These are phyloP conservation scores for Syngnathus rostellatus DNA, from an alignment of 2,797 vertebrate genomes.

Conservation along the genomic window DNA sequence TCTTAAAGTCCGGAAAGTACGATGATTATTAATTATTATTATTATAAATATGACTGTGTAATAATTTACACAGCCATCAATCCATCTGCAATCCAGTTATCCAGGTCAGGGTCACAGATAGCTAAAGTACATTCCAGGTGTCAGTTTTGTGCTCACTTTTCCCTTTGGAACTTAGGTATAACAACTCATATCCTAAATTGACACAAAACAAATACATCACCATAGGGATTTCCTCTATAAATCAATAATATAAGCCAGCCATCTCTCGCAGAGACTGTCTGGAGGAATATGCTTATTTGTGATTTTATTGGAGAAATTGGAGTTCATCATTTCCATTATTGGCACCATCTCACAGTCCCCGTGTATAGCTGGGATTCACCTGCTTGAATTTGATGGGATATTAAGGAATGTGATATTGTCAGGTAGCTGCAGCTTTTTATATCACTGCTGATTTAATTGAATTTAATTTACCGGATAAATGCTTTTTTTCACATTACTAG, in stretches of 20 bases:
- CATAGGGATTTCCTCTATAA: constrained; percentile 49
- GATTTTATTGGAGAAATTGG: constrained; percentile 57
- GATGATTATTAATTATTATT: too few relatives aligned
- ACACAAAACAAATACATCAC: constrained; percentile 73
- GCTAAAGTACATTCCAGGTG: background rate
- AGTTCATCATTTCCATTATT: constrained; percentile 61
- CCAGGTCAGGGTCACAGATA: too few relatives aligned
- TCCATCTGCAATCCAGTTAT: too few relatives aligned
- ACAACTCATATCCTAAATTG: constrained; percentile 70
- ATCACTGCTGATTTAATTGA: constrained; percentile 18
- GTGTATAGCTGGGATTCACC: constrained; percentile 18
- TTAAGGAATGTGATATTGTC: constrained; percentile 8
- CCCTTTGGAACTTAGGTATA: constrained; percentile 50
- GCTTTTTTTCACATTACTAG: background rate
- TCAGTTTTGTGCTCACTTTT: constrained; percentile 13
- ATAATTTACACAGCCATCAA: too few relatives aligned
- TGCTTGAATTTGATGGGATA: constrained; percentile 13
- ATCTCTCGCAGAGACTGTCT: constrained; percentile 39
- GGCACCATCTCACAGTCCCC: constrained; percentile 35
- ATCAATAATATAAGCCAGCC: constrained; percentile 32
- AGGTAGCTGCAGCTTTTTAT: background rate
- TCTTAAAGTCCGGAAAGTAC: too few relatives aligned
- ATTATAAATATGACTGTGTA: too few relatives aligned
- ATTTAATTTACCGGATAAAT: constrained; percentile 15
- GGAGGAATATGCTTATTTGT: constrained; percentile 63